Percentiles rank a stretch among this genome's conserved stretches.
phyloP scores from a whole-genome alignment of 2,797 vertebrate species.

The Oceanodroma leucorhoa region DNA sequence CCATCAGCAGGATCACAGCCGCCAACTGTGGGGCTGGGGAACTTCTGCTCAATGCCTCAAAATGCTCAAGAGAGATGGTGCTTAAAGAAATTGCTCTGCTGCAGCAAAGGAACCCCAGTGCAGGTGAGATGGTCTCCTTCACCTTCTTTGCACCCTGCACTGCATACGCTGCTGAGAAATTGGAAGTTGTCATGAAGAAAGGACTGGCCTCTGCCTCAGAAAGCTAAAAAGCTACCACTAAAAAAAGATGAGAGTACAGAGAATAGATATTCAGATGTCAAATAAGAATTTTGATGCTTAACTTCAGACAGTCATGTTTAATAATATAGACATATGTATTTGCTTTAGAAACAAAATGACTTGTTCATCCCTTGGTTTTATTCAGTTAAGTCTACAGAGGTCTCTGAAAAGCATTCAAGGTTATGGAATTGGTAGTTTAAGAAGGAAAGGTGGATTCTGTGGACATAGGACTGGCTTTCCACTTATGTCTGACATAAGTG shows the following conservation, averaged over 20 bases:
- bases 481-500: not conserved
- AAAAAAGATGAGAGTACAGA: not conserved
- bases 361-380: not conserved
- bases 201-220: not conserved
- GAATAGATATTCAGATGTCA: not conserved
- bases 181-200: not conserved
- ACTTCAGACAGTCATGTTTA: not conserved
- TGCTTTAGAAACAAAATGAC: not conserved
- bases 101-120: not conserved
- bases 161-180: not conserved
- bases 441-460: not conserved
- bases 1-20: not conserved
- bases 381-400: not conserved
- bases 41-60: not conserved
- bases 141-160: not conserved
- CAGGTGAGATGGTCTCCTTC: not conserved
- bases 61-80: not conserved
- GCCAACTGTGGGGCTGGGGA: not conserved
- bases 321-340: not conserved
- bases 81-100: not conserved
- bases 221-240: not conserved
- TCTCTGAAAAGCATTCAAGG: not conserved
- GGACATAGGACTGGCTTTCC: not conserved
- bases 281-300: not conserved
- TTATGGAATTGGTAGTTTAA: not conserved